Evolutionary conservation across 2,888 invertebrate species (phyloP), one percentile per base, ranked within the genome.

Genomic region (Alcis repandata): DNA sequence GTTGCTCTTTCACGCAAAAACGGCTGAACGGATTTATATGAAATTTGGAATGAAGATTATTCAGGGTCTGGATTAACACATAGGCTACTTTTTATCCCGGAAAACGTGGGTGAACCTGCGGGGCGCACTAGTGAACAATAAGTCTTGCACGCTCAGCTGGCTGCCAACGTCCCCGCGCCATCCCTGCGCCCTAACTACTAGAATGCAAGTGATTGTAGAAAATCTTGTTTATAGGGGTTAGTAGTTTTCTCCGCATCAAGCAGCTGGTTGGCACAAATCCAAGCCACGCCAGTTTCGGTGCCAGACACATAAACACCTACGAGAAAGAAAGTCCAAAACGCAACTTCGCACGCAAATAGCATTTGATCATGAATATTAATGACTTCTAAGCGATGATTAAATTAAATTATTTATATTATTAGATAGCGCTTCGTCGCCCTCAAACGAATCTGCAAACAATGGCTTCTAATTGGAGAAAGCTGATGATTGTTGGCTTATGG

Each of bases 391-490:
- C 73, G 70, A 75, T 79, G 49, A 71, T 70, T 70, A 59, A 62
- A 51, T 51, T 63, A 69, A 69, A 70, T 58, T 46, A 48, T 48
- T 32, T 58, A 41, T 53, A 19, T 46, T 41, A 58, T 59, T 41
- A 54, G 40, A 40, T 53, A 36, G 36, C 59, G 72, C 71, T 69
- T 51, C 51, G 71, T 67, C 73, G 72, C 62, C 69, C 71, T 61
- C 36, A n/a, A 22, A 58, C 59, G 40, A 54, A 69, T 73, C 69
- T 67, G 48, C 79, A 79, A 82, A 81, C 80, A 79, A 80, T 79
- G 69, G 73, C 59, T 53, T 60, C 58, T 79, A 74, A 77, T 78
- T 73, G 77, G 80, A 73, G 82, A 82, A 82, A 82, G 82, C 72
- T 63, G 33, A 76, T 62, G 49, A 66, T 63, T 69, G 49, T 68